A percentile compares a stretch with the other conserved stretches of the same genome.
Conservation (phyloP, 2,113 vertebrate species). For the Passer montanus region DNA sequence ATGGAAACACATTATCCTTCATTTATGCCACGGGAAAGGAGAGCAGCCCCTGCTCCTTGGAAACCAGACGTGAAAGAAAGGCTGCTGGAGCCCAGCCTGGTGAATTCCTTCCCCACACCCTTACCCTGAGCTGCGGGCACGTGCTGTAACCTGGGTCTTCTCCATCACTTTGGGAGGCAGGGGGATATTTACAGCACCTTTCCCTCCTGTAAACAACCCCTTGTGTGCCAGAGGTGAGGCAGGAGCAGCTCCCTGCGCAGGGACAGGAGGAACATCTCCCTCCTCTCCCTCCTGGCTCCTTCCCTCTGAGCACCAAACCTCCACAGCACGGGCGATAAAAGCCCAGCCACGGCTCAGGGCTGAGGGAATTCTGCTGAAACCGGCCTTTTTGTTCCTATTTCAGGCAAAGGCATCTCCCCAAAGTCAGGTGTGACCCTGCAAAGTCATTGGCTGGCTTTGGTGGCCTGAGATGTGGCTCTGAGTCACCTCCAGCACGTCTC, state of each 20-base stretch:
- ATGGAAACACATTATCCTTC: background rate
- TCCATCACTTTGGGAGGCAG: background rate
- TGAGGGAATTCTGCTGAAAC: background rate
- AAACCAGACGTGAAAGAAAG: constrained; percentile 5
- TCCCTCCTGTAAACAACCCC: background rate
- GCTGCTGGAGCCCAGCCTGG: background rate
- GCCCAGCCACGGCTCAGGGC: background rate
- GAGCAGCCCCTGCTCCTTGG: constrained; percentile 13
- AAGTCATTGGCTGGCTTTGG: background rate
- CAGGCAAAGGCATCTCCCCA: background rate
- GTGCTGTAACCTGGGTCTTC: background rate
- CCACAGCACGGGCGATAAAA: background rate
- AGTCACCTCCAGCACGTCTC: background rate
- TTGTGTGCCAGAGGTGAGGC: background rate
- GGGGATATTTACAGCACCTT: background rate
- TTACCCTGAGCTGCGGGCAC: background rate
- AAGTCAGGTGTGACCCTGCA: background rate
- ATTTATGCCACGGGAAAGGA: background rate
- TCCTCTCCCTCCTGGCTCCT: accelerated
- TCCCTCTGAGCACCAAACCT: background rate
- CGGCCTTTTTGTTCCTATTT: background rate
- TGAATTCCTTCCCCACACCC: background rate
- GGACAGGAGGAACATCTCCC: background rate
- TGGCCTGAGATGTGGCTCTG: background rate
- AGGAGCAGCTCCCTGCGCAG: accelerated